phyloP scores from a whole-genome alignment of 2,888 invertebrate genomes.

The Nasonia oneida region DNA sequence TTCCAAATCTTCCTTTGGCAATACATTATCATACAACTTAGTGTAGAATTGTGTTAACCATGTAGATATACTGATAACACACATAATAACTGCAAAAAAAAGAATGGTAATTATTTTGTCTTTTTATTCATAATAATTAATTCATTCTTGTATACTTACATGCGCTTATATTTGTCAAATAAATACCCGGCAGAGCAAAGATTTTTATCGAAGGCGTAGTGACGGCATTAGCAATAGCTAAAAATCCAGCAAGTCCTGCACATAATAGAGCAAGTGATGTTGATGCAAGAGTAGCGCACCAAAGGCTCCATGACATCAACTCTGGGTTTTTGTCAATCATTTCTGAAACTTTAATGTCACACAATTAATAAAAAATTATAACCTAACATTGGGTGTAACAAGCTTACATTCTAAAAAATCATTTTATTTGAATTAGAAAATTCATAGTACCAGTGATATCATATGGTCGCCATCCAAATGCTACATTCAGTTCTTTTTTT shows the following conservation, averaged over 20 bases:
- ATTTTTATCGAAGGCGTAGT: conserved; percentile 86
- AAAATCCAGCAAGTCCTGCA: conserved; percentile 85
- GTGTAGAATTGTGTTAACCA: conserved; percentile 93
- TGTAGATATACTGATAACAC: conserved; percentile 87
- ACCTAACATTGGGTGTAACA: neutral
- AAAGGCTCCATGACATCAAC: conserved; percentile 86
- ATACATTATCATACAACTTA: conserved; percentile 90
- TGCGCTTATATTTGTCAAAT: conserved; percentile 88
- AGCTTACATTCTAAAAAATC: neutral
- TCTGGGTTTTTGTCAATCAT: conserved; percentile 83
- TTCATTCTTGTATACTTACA: conserved; percentile 80
- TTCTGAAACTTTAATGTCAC: conserved; percentile 81
- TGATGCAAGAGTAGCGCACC: conserved; percentile 87
- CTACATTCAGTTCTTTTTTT: conserved; percentile 89
- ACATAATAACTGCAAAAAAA: conserved; percentile 85
- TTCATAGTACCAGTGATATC: conserved; percentile 86
- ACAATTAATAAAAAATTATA: neutral
- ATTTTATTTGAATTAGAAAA: neutral
- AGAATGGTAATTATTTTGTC: conserved; percentile 1
- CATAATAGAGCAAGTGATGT: conserved; percentile 86
- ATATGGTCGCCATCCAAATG: conserved; percentile 89
- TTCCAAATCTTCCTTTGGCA: conserved; percentile 88
- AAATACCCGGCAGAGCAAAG: conserved; percentile 85
- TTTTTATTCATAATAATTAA: neutral
- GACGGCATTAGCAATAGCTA: conserved; percentile 90